A percentile compares a stretch with the other conserved stretches of the same genome.
Evolutionary conservation across 2,113 vertebrate genomes (phyloP).

Genomic region (Sylvietta virens): DNA sequence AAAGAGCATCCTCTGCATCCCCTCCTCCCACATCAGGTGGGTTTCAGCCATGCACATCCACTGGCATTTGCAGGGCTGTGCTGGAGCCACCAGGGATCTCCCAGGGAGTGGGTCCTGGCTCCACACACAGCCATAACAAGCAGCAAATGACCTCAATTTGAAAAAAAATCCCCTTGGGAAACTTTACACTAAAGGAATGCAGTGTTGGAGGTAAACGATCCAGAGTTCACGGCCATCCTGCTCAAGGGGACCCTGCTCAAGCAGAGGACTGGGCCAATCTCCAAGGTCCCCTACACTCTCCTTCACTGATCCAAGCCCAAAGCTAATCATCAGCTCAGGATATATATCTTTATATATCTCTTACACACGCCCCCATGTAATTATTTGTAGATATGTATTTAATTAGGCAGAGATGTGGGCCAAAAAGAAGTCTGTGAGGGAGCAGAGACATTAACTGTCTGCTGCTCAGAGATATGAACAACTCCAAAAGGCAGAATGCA

Average conservation of each 20-base stretch:
- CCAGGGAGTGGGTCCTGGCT: background rate
- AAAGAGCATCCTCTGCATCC: background rate
- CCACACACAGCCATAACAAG: background rate
- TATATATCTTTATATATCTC: background rate
- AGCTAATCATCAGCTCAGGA: background rate
- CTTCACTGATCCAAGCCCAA: background rate
- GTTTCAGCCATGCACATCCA: background rate
- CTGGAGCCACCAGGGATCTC: background rate
- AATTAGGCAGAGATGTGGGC: background rate
- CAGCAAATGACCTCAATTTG: background rate
- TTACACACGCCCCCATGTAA: background rate
- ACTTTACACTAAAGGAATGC: constrained; percentile 31
- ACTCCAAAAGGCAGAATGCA: background rate
- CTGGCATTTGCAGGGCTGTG: accelerated
- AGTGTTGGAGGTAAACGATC: background rate
- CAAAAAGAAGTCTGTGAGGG: background rate
- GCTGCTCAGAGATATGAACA: background rate
- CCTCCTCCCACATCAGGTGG: background rate
- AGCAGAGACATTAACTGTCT: constrained; percentile 7
- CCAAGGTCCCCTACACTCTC: background rate
- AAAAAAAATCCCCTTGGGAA: background rate
- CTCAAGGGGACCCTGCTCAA: background rate
- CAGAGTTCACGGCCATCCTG: background rate
- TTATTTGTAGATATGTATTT: constrained; percentile 21
- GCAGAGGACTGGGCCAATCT: accelerated